These are phyloP conservation scores for Rambutsinella grinnellia DNA, from an alignment of 2,888 invertebrate genomes.

Conservation along the genomic window DNA sequence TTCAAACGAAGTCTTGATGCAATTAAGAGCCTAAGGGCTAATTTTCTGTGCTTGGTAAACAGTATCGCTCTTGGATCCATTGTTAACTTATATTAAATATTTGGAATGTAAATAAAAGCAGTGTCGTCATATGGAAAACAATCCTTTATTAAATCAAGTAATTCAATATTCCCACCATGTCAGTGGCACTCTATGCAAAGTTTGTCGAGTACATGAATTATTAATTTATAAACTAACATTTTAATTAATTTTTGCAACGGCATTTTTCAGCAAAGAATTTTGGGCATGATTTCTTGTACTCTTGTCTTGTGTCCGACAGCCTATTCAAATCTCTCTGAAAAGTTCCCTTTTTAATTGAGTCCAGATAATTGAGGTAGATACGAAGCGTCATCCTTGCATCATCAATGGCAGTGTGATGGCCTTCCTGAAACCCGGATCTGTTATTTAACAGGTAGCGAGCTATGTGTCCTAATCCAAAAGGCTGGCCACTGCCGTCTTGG, in stretches of 20 bases:
- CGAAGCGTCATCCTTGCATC: constrained; percentile 17
- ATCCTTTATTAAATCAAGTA: too few relatives aligned
- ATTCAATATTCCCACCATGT: too few relatives aligned
- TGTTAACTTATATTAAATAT: too few relatives aligned
- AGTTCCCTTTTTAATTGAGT: not conserved
- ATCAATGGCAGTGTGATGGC: constrained; percentile 14
- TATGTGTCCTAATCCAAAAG: constrained; percentile 3
- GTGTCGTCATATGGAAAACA: too few relatives aligned
- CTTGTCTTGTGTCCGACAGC: not conserved
- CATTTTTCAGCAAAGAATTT: constrained; percentile 2
- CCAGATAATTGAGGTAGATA: not conserved
- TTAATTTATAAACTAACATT: too few relatives aligned
- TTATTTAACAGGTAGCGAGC: not conserved
- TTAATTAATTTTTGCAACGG: too few relatives aligned
- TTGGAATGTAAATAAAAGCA: too few relatives aligned
- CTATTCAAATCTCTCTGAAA: not conserved
- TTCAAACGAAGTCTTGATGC: too few relatives aligned
- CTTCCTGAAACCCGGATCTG: constrained; percentile 3
- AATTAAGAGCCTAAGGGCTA: too few relatives aligned
- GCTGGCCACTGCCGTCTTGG: not conserved
- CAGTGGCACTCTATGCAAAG: constrained; percentile 15
- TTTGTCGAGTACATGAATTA: not conserved
- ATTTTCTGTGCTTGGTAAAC: too few relatives aligned
- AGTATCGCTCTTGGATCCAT: too few relatives aligned
- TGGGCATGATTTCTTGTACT: not conserved